These are phyloP conservation scores for Pterophyllum scalare DNA, from an alignment of 2,113 vertebrate species.

Conservation along the genomic window DNA sequence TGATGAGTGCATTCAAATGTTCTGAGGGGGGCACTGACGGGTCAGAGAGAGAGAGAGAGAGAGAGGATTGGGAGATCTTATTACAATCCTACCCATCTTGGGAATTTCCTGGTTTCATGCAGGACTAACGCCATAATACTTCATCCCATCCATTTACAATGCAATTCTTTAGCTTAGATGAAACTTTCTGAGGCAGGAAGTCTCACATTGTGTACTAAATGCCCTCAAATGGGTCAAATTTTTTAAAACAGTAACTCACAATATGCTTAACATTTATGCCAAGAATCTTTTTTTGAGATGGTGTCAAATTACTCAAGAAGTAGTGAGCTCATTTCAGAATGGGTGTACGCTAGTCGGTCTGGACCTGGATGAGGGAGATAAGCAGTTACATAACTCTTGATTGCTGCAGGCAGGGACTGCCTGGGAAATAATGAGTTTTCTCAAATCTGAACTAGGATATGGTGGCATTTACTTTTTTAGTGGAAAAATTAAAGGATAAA, in stretches of 20 bases:
- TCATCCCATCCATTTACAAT: not conserved
- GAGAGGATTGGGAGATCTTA: conserved; percentile 13
- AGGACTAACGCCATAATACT: conserved; percentile 23
- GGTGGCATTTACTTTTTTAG: not conserved
- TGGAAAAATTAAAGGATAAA: not conserved
- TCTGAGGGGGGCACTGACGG: not conserved
- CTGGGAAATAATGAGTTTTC: not conserved
- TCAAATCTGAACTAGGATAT: conserved; percentile 20
- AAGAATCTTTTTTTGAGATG: conserved; percentile 13
- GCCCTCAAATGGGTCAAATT: not conserved
- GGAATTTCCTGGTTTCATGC: conserved; percentile 49
- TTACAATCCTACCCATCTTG: conserved; percentile 41
- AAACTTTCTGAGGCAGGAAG: not conserved
- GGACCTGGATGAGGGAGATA: conserved; percentile 51
- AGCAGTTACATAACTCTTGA: conserved; percentile 59
- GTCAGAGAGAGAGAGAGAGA: not conserved
- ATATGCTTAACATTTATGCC: not conserved
- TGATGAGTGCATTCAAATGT: not conserved
- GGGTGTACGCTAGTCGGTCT: conserved; percentile 18
- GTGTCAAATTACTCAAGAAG: conserved; percentile 31
- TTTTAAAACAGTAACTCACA: conserved; percentile 1
- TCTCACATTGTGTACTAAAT: not conserved
- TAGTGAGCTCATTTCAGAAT: conserved; percentile 39
- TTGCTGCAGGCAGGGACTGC: conserved; percentile 9
- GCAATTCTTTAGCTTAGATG: not conserved